Base-by-base conservation (phyloP, 2,113 vertebrate species). In the Halcyon senegalensis region DNA sequence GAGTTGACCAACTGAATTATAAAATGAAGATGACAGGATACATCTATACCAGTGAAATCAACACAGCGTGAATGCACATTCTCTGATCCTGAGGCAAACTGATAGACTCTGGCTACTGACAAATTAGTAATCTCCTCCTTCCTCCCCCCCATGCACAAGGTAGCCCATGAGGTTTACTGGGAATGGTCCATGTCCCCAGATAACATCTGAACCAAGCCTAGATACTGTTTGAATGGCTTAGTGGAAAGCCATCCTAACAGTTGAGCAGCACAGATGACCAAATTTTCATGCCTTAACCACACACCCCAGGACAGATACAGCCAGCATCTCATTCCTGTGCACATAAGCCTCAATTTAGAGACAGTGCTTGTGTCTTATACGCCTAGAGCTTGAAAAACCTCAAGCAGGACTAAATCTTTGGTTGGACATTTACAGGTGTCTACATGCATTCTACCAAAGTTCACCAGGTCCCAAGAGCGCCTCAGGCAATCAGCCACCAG, bases 311-410 rank as follows among this genome's bases (percentile, higher is more conserved):
- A 43, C 31, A 69, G 62, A 72, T 17, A 80, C 0, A 64, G 33
- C 8, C 59, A 84, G 21, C 53, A 53, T 5, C 35, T 35, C 33
- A 73, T 35, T 84, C 55, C 50, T 58, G 41, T 24, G 64, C 50
- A 74, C 0, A 0, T 12, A 67, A 15, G 25, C 8, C 50, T 76
- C 58, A 75, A 2, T 12, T 55, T 43, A 87, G 16, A 87, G 11
- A 46, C 14, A 35, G 24, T 21, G 10, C 56, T 82, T 75, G 37
- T 43, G n/a, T 66, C 11, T 48, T 70, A 2, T 1, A 69, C 60
- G 14, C 28, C 16, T 67, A 37, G 8, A 82, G 46, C 21, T 46
- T 85, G 78, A 72, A 82, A 75, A 82, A 53, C 7, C 46, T 79
- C 51, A 44, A 67, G 14, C 12, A 87, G 51, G 20, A 84, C 25